phyloP scores from a whole-genome alignment of 2,797 vertebrate species.

The Artibeus jamaicensis region DNA sequence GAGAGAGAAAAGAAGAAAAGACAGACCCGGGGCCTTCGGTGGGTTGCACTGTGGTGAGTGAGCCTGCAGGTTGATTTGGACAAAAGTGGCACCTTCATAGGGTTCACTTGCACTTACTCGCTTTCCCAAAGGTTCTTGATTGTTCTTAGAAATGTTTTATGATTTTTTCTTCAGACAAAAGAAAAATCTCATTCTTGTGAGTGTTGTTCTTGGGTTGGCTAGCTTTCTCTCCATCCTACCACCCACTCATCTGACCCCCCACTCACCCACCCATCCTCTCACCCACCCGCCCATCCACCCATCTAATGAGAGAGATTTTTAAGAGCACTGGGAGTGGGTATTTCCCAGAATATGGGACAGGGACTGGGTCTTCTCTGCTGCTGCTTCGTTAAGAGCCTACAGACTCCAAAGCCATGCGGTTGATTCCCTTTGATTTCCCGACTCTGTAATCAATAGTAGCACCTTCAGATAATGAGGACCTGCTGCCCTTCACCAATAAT shows the following conservation, averaged over 20 bases:
- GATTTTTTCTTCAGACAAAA: slow-evolving; percentile 1
- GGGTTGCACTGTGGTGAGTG: background rate
- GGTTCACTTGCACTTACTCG: background rate
- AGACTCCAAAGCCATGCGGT: background rate
- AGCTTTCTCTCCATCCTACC: background rate
- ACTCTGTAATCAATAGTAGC: background rate
- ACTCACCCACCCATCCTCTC: rapidly evolving
- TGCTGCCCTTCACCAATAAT: background rate
- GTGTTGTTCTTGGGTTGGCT: background rate
- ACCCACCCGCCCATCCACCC: too few relatives aligned
- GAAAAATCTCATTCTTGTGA: background rate
- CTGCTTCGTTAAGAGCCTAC: background rate
- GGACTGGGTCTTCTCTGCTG: background rate
- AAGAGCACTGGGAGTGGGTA: background rate
- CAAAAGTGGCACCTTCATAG: background rate
- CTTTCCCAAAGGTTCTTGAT: background rate
- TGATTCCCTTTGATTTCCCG: background rate
- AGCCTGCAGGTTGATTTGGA: background rate
- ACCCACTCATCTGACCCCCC: rapidly evolving
- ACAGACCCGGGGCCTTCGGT: background rate
- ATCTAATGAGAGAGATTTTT: background rate
- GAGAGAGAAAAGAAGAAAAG: background rate
- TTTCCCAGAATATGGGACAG: background rate
- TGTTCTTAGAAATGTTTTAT: background rate
- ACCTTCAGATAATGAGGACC: background rate